These are phyloP conservation scores for Melanophora roralis DNA, from an alignment of 2,888 invertebrate species.

Conservation along the genomic window DNA sequence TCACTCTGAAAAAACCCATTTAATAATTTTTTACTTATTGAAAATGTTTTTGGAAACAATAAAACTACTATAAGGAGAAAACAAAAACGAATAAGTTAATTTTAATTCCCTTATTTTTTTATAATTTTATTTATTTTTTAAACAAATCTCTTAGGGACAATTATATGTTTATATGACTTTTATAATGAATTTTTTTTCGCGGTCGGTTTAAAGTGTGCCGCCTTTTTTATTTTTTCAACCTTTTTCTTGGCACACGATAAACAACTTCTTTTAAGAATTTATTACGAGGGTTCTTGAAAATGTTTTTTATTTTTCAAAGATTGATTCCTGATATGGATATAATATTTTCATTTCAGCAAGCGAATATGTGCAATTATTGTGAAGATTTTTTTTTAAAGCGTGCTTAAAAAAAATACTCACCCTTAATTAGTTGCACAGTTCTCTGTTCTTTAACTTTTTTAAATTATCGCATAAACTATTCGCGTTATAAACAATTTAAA, in stretches of 20 bases:
- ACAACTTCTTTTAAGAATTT: neutral
- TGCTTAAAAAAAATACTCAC: slow-evolving; percentile 8
- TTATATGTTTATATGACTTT: no score
- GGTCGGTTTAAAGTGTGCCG: neutral
- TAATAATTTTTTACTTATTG: no score
- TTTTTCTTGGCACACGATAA: neutral
- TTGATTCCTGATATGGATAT: neutral
- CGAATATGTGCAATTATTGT: no score
- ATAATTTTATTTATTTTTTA: neutral
- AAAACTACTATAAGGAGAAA: no score
- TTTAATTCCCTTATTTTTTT: neutral
- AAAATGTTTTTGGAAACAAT: no score
- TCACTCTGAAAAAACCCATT: no score
- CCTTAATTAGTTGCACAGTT: neutral
- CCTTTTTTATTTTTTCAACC: neutral
- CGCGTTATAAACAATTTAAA: neutral
- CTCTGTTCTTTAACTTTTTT: neutral
- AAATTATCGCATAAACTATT: slow-evolving; percentile 42
- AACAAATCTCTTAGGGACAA: neutral
- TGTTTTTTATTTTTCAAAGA: neutral
- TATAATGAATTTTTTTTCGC: no score
- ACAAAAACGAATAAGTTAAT: neutral
- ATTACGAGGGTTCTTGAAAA: neutral
- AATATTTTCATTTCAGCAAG: no score
- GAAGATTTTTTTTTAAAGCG: neutral